phyloP scores from a whole-genome alignment of 2,797 vertebrate genomes.

The Cryptoblepharus egeriae region DNA sequence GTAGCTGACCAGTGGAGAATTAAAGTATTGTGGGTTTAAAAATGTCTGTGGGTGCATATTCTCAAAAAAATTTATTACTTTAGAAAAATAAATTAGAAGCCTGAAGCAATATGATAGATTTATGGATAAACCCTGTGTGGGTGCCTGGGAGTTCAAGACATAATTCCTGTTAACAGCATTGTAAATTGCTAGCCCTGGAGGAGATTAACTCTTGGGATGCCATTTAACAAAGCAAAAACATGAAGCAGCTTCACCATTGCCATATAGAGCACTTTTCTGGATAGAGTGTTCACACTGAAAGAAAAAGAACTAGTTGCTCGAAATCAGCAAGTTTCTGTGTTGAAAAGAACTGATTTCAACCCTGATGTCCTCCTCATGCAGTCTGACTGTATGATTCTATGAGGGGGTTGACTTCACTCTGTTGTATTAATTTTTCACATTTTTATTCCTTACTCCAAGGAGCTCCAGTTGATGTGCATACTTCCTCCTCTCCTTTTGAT shows the following conservation, averaged over 20 bases:
- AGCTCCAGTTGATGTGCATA: no score
- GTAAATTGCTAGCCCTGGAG: slow-evolving; percentile 19
- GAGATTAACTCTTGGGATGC: slow-evolving; percentile 10
- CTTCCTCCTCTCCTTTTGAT: no score
- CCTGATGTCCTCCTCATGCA: no score
- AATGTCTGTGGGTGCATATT: slow-evolving; percentile 2
- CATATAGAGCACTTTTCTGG: neutral
- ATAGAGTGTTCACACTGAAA: neutral
- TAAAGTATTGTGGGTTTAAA: slow-evolving; percentile 21
- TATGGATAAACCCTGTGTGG: slow-evolving; percentile 20
- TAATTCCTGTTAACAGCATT: slow-evolving; percentile 36
- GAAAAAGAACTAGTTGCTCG: neutral
- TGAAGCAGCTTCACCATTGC: neutral
- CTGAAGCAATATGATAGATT: slow-evolving; percentile 32
- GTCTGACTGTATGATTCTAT: no score
- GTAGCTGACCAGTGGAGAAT: slow-evolving; percentile 5
- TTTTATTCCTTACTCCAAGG: no score
- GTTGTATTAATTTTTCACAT: no score
- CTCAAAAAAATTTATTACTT: slow-evolving; percentile 19
- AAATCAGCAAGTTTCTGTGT: no score
- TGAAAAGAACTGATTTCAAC: neutral
- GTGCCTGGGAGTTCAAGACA: slow-evolving; percentile 17
- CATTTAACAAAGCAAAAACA: neutral
- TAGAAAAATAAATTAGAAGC: slow-evolving; percentile 32
- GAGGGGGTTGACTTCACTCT: no score